Evolutionary conservation across 1,140 invertebrate genomes (phyloP).

Genomic region (honey bee (Apis mellifera)): DNA sequence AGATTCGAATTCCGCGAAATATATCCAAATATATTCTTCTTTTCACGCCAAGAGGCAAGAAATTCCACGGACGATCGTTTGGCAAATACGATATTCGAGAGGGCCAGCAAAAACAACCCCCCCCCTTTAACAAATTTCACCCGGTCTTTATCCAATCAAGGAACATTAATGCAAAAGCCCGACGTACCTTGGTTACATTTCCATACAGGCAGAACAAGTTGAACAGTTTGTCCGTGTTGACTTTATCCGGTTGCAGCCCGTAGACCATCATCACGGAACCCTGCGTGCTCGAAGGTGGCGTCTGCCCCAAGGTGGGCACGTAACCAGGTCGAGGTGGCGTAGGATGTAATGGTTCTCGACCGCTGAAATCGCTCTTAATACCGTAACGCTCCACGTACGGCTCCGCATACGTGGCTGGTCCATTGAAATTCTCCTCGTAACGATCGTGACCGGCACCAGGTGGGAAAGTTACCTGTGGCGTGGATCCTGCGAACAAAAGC

Average conservation of each 20-base stretch:
- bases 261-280: constrained; percentile 99
- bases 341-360: constrained; percentile 80
- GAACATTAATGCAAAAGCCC: neutral
- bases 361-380: constrained; percentile 78
- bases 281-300: constrained; percentile 81
- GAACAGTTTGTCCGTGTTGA: constrained; percentile 98
- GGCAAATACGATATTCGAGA: neutral
- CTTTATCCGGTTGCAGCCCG: constrained; percentile 94
- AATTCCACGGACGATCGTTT: neutral
- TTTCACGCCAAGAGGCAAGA: too few relatives aligned
- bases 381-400: constrained; percentile 81
- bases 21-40: too few relatives aligned
- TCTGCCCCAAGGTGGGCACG: constrained; percentile 78
- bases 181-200: constrained; percentile 94
- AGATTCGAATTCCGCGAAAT: neutral
- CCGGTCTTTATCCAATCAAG: neutral
- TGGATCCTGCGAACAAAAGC: constrained; percentile 66
- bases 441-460: constrained; percentile 78
- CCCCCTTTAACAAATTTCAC: neutral
- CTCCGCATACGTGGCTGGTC: constrained; percentile 79
- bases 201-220: constrained; percentile 99
- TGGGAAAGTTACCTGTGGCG: constrained; percentile 76
- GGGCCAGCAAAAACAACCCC: neutral
- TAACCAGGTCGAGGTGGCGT: constrained; percentile 79
- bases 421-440: constrained; percentile 81